phyloP scores from a whole-genome alignment of 2,797 vertebrate species.

The Intellagama lesueurii region DNA sequence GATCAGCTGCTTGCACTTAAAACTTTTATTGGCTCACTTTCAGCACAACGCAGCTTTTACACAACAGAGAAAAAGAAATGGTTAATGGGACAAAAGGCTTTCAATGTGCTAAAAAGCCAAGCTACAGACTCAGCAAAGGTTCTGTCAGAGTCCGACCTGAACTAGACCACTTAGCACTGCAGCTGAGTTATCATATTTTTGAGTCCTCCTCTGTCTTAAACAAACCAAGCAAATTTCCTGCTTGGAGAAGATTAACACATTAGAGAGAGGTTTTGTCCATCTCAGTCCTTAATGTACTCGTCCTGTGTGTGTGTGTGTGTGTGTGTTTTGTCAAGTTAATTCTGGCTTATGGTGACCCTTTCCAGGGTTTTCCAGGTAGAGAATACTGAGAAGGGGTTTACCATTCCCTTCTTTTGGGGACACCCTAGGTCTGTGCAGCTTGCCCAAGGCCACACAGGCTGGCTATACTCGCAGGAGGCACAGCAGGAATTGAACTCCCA shows the following conservation, averaged over 20 bases:
- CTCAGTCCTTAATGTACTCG: too few species aligned
- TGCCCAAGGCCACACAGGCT: too few species aligned
- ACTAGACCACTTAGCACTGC: not conserved
- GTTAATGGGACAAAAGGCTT: not conserved
- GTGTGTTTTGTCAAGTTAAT: too few species aligned
- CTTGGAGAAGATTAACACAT: not conserved
- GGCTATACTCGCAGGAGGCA: too few species aligned
- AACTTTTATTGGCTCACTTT: not conserved
- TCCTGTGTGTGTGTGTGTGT: too few species aligned
- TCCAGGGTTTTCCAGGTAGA: too few species aligned
- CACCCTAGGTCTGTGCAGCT: too few species aligned
- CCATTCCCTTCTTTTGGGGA: too few species aligned
- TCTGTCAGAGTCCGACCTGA: not conserved
- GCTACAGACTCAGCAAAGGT: not conserved
- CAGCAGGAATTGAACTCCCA: too few species aligned
- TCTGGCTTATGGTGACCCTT: too few species aligned
- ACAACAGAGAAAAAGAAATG: not conserved
- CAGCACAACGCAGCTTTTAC: fast-evolving
- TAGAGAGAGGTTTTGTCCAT: not conserved
- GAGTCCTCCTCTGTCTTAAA: not conserved
- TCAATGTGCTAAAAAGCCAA: not conserved
- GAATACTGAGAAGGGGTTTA: too few species aligned
- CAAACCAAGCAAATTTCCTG: not conserved
- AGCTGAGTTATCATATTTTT: not conserved
- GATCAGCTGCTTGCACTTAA: not conserved